phyloP scores from a whole-genome alignment of 1,140 invertebrate species.

The Pogonognathellus flavescens region DNA sequence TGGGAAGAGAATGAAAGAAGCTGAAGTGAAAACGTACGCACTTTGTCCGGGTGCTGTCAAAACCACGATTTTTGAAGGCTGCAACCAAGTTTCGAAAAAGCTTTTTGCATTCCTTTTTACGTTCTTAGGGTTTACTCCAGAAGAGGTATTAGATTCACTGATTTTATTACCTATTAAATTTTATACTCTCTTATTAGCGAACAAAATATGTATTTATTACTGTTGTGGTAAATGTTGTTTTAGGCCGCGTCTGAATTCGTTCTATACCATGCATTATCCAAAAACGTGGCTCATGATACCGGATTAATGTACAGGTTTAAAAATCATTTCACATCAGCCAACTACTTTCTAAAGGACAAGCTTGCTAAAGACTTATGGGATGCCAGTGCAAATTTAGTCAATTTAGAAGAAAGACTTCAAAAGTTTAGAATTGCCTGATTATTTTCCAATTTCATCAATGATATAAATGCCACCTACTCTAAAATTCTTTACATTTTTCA shows the following conservation, averaged over 20 bases:
- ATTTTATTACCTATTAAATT: too few species aligned
- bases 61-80: slow-evolving; percentile 51
- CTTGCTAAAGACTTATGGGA: slow-evolving; percentile 71
- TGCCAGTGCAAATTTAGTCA: slow-evolving; percentile 67
- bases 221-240: neutral
- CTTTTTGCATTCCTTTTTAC: neutral
- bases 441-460: too few species aligned
- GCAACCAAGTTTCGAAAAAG: neutral
- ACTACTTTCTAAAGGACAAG: slow-evolving; percentile 61
- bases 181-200: too few species aligned
- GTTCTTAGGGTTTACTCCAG: neutral
- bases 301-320: slow-evolving; percentile 70
- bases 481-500: too few species aligned
- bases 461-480: too few species aligned
- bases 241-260: slow-evolving; percentile 67
- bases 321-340: slow-evolving; percentile 67
- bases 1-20: slow-evolving; percentile 1
- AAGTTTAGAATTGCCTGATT: too few species aligned
- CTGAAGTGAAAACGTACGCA: slow-evolving; percentile 1
- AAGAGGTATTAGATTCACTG: neutral
- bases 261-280: slow-evolving; percentile 69
- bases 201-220: too few species aligned
- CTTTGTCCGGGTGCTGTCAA: slow-evolving; percentile 22
- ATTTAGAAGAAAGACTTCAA: neutral
- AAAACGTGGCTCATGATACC: slow-evolving; percentile 68